A percentile compares a stretch with the other conserved stretches of the same genome.
phyloP scores from a whole-genome alignment of 2,888 invertebrate genomes.

The Entomobrya proxima region DNA sequence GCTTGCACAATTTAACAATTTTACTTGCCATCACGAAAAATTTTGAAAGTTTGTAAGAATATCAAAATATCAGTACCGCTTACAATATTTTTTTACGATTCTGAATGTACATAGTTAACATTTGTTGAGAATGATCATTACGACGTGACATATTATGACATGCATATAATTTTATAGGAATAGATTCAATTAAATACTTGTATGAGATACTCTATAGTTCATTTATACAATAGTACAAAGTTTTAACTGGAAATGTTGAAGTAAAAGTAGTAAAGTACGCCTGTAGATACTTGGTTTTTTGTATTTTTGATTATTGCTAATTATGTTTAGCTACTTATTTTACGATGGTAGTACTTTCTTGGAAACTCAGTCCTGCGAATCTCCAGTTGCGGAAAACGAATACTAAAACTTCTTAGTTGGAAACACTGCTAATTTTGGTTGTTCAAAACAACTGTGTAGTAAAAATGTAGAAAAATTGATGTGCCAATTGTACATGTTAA shows the following conservation, averaged over 20 bases:
- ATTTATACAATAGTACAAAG: background rate
- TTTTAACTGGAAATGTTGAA: constrained; percentile 26
- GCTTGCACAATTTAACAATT: no score
- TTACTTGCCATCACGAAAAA: background rate
- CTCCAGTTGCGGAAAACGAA: constrained; percentile 27
- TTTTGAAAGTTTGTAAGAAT: background rate
- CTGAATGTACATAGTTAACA: background rate
- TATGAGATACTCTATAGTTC: background rate
- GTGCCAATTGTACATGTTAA: background rate
- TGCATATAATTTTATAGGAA: background rate
- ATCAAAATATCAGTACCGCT: background rate
- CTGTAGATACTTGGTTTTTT: background rate
- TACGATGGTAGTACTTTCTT: background rate
- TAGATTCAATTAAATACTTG: background rate
- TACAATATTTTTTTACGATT: background rate
- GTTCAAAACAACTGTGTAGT: background rate
- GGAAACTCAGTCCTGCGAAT: constrained; percentile 26
- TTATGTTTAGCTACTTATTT: background rate
- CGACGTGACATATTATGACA: background rate
- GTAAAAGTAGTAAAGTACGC: background rate
- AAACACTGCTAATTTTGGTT: background rate
- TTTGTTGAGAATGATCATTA: background rate
- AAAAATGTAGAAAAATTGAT: constrained; percentile 16
- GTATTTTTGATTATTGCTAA: background rate
- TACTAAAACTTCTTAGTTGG: background rate